Base-by-base conservation (phyloP, 2,888 invertebrate genomes). In the Amorpha juglandis region DNA sequence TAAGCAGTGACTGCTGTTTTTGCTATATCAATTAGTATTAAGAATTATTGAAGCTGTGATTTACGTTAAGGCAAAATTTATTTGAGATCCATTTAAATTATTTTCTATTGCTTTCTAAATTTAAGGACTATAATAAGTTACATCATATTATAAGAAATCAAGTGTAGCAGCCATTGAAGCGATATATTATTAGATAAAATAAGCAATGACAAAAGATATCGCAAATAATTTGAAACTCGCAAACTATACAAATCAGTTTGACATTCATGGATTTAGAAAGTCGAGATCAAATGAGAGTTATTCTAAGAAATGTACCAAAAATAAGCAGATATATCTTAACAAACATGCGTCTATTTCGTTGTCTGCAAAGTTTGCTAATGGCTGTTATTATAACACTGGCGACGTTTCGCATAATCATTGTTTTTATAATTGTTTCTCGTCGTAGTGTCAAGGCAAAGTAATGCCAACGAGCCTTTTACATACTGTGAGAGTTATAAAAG, bases 361-460 rank as follows among this genome's bases (percentile, higher is more conserved):
- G 38, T 45, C 55, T 67, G 50, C 53, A 68, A 35, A 66, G 62
- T 62, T 67, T 53, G 65, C 63, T 51, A 53, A 69, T 69, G 66
- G 65, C 64, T 33, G 16, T 6, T 11, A 12, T 58, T 58, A 12
- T 58, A 19, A 38, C 16, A 42, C 19, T 19, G 4, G 38, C 6
- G 19, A 38, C 3, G 50, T 50, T 50, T 50, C 50, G 4, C 0
- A 50, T 19, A 7, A 45, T 14, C 33, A 6, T 58, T 38, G 19
- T 16, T 27, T 27, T 58, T 42, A 11, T 58, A 42, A 58, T 58
- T 42, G 12, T 19, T 58, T 42, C 6, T 19, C 19, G 7, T 1
- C 19, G 19, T n/a, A 14, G 1, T n/a, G 8, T 1, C 9, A 33
- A 12, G 8, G 1, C 9, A 4, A 21, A 9, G n/a, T 1, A 16